Evolutionary conservation across 2,797 vertebrate species (phyloP), one percentile per base, ranked within the genome.

Genomic region (Oceanodroma leucorhoa): DNA sequence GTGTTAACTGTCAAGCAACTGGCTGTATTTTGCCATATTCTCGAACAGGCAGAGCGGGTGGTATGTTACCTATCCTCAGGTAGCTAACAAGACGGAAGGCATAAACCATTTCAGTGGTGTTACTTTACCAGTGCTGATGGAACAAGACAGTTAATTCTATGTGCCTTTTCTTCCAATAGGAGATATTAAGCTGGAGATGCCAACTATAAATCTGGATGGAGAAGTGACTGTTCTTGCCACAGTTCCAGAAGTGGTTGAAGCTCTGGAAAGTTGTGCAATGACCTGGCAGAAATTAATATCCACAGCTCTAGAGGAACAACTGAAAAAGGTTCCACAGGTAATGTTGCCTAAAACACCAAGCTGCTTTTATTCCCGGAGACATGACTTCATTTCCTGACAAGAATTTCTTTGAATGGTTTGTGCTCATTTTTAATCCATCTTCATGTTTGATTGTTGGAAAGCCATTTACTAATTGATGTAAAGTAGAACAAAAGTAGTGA

Each of bases 211-310:
- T 64, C 72, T 99, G 45, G 95, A 98, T 22, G 93, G 95, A 11
- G 98, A 98, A 12, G 95, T 98, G 66, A 58, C 97, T 2, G 84
- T 90, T 6, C 96, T 99, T 76, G 97, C 98, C 8, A 78, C 89
- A 16, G 93, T 97, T 95, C 66, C 90, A 17, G 97, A 97, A 45
- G 93, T 98, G 9, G 80, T 99, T 30, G 98, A 98, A 32, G 87
- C 96, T 53, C 90, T 99, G 96, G 98, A 99, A 93, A 98, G 98
- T 29, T 99, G 98, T 91, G 98, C 98, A 86, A 95, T 98, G 92
- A 98, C 98, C 94, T 99, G 99, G 99, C 97, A 99, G 88, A 97
- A 97, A 54, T 98, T 99, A 92, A 98, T 99, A 94, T 98, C 98
- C 1, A 50, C 97, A 40, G 97, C 98, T 26, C 66, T 99, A 10